A percentile compares a stretch with the other conserved stretches of the same genome.
phyloP scores from a whole-genome alignment of 1,140 invertebrate species.

The Asbolus verrucosus region DNA sequence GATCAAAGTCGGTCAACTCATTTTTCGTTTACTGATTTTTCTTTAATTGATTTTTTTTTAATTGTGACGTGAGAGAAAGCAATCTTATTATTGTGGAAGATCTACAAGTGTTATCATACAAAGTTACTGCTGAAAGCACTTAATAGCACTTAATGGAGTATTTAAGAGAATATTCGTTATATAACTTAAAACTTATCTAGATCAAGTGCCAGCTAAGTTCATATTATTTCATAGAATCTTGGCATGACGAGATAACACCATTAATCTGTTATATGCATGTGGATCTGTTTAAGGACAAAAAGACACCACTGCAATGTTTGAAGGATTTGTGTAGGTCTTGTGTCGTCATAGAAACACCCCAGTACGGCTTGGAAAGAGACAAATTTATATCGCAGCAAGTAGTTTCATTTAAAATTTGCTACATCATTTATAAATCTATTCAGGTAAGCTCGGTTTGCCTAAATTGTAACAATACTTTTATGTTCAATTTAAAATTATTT shows the following conservation, averaged over 20 bases:
- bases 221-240: too few relatives aligned
- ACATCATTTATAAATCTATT: conserved; percentile 50
- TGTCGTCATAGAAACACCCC: conserved; percentile 53
- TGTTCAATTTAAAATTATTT: neutral
- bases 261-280: conserved; percentile 5
- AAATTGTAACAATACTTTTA: conserved; percentile 13
- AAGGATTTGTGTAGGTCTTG: conserved; percentile 35
- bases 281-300: neutral
- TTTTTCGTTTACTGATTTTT: too few relatives aligned
- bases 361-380: conserved; percentile 45
- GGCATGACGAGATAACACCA: neutral
- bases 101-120: too few relatives aligned
- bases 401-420: conserved; percentile 56
- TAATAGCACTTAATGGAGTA: too few relatives aligned
- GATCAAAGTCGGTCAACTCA: too few relatives aligned
- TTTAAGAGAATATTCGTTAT: too few relatives aligned
- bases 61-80: too few relatives aligned
- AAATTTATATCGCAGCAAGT: conserved; percentile 52
- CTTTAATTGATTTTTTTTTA: too few relatives aligned
- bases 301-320: conserved; percentile 14
- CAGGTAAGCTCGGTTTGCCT: neutral
- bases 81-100: too few relatives aligned
- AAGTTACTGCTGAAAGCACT: too few relatives aligned
- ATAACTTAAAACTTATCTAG: too few relatives aligned
- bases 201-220: too few relatives aligned